A percentile compares a stretch with the other conserved stretches of the same genome.
Conservation (phyloP, 2,797 vertebrate genomes). For the Coranthus polyacanthus region DNA sequence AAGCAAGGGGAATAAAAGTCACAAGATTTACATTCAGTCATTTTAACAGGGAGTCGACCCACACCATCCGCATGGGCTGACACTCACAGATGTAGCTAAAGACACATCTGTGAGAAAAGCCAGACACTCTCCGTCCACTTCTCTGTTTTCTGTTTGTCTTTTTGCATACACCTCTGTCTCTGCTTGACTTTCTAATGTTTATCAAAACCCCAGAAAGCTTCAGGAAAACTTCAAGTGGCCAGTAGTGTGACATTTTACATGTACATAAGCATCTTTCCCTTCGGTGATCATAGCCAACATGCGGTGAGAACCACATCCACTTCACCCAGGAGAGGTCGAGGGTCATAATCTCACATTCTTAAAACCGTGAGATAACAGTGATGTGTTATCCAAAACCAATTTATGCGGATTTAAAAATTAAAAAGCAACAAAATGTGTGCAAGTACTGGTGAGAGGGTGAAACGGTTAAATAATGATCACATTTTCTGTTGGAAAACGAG, state of each 20-base stretch:
- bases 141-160: conserved; percentile 7
- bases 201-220: neutral
- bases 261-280: conserved; percentile 23
- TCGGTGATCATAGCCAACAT: conserved; percentile 7
- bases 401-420: neutral
- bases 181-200: conserved; percentile 10
- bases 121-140: neutral
- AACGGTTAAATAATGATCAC: neutral
- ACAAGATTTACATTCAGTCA: conserved; percentile 60
- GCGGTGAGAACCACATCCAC: conserved; percentile 44
- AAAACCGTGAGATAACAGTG: no score
- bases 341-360: conserved; percentile 60
- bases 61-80: conserved; percentile 12
- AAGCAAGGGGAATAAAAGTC: conserved; percentile 69
- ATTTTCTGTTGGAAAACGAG: neutral
- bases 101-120: conserved; percentile 28
- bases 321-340: conserved; percentile 47
- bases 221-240: conserved; percentile 1
- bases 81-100: conserved; percentile 29
- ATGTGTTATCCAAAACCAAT: neutral
- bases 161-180: neutral
- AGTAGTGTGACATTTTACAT: no score
- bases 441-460: neutral
- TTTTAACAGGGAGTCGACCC: conserved; percentile 41
- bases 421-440: neutral